Evolutionary conservation across 2,797 vertebrate genomes (phyloP), one percentile per base, ranked within the genome.

Genomic region (Hippocampus kuda): DNA sequence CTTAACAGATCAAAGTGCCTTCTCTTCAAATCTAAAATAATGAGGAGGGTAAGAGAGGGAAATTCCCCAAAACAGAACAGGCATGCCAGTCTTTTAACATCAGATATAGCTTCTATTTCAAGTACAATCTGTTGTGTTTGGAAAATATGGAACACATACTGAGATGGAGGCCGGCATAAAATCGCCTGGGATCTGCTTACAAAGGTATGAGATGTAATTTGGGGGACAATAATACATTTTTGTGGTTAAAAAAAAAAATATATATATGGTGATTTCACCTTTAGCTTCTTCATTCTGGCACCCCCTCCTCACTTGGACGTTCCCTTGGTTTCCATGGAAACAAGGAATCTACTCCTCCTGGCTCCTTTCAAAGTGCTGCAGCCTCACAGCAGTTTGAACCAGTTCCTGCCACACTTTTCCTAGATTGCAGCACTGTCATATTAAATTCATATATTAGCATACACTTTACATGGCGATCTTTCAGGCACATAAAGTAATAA

Each of bases 321-420:
- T 69, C 9, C 22, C 46, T 16, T 60, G 65, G 88, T 89, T 89
- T 67, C 86, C 82, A 89, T 89, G 83, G 88, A 88, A 89, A 89
- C 87, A 87, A 84, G 79, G 72, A 84, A 75, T 72, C 81, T 81
- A 78, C 79, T 79, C 75, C 79, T 87, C 68, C 77, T 74, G 80
- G 73, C 75, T 79, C 72, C 67, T 75, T 73, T 62, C 77, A 79
- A 79, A 85, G 80, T 82, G 84, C 81, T 83, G 85, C 84, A 86
- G 81, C 75, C 77, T 78, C 22, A 76, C 71, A 84, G 77, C 78
- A 81, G 77, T 81, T 65, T 73, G 66, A 81, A 75, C 74, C 72
- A 65, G 44, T 63, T 75, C 73, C 71, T 81, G 76, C 70, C 76
- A 75, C 72, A 81, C 72, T 68, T 15, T 41, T 80, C 72, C 69